Conservation (phyloP, 2,797 vertebrate species). For the Rhynchotus rufescens region DNA sequence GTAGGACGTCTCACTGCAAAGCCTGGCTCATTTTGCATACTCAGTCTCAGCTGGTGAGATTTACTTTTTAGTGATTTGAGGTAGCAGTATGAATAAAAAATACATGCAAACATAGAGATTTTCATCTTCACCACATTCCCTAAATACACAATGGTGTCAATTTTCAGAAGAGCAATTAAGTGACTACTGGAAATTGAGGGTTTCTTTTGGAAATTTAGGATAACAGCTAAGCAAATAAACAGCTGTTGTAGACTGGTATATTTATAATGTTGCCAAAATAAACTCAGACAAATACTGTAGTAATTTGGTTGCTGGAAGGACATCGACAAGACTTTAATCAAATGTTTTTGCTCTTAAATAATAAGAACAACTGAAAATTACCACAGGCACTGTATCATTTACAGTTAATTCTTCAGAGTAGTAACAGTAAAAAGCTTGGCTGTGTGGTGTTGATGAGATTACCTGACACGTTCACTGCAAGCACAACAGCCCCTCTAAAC, state of each 20-base stretch:
- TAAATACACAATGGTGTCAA: not conserved
- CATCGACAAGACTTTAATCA: not conserved
- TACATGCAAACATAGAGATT: not conserved
- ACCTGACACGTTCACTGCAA: not conserved
- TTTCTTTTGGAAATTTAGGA: constrained; percentile 19
- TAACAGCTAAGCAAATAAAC: constrained; percentile 46
- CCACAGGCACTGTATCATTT: not conserved
- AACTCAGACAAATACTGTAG: not conserved
- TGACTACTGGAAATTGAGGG: constrained; percentile 23
- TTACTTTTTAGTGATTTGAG: not conserved
- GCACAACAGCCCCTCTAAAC: not conserved
- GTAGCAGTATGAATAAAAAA: not conserved
- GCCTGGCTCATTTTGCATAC: not conserved
- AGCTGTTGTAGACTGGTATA: constrained; percentile 7
- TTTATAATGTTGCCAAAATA: constrained; percentile 34
- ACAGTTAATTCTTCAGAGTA: not conserved
- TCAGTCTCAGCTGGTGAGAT: not conserved
- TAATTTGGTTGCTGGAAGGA: not conserved
- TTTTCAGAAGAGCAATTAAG: not conserved
- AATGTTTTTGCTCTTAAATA: constrained; percentile 15
- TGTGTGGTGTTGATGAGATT: not conserved
- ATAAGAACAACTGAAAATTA: not conserved
- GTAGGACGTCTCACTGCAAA: not conserved
- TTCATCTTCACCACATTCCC: not conserved
- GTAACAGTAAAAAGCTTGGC: not conserved